Conservation (phyloP, 2,113 vertebrate species). For the Lasiurus cinereus region DNA sequence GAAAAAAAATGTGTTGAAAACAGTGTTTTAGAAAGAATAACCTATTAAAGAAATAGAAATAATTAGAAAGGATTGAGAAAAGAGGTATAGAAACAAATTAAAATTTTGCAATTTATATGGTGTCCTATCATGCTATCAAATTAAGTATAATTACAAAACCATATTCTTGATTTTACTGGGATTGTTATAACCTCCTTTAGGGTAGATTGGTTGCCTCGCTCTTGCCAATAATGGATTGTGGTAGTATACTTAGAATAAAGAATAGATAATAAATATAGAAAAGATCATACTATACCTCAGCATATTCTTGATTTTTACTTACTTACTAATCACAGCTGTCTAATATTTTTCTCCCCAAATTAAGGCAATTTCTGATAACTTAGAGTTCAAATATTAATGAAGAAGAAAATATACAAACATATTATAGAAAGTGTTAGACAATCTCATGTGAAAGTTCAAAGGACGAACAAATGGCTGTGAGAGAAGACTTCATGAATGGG, state of each 20-base stretch:
- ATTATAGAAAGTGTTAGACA: neutral
- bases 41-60: constrained; percentile 27
- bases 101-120: neutral
- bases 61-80: neutral
- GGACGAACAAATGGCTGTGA: neutral
- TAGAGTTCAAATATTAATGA: neutral
- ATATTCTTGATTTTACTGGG: neutral
- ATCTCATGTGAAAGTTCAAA: neutral
- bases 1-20: neutral
- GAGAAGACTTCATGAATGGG: neutral
- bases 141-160: constrained; percentile 17
- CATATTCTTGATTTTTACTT: neutral
- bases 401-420: constrained; percentile 18
- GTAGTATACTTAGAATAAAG: neutral
- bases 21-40: constrained; percentile 23
- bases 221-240: neutral
- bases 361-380: constrained; percentile 18
- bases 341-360: constrained; percentile 1
- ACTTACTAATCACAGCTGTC: neutral
- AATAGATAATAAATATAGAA: neutral
- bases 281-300: neutral
- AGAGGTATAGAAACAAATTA: neutral
- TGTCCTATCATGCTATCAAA: neutral
- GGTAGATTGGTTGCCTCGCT: neutral
- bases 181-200: neutral